phyloP scores from a whole-genome alignment of 2,113 vertebrate genomes.

The Gobius niger region DNA sequence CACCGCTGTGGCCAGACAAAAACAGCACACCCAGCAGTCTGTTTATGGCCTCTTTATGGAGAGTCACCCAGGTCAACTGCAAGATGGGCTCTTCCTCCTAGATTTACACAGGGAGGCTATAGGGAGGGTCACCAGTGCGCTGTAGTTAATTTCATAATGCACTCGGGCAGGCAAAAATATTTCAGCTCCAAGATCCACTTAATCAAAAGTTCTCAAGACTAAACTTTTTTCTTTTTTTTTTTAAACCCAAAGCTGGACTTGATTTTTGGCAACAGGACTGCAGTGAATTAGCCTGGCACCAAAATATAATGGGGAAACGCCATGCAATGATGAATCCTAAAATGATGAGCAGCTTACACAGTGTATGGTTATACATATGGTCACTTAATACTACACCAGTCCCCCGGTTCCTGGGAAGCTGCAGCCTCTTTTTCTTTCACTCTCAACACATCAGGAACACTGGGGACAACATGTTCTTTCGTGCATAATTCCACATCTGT shows the following conservation, averaged over 20 bases:
- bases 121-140: conserved; percentile 54
- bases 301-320: neutral
- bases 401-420: no score
- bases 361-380: no score
- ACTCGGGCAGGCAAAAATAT: conserved; percentile 63
- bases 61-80: conserved; percentile 54
- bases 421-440: neutral
- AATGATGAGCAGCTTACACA: no score
- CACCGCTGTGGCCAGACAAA: conserved; percentile 20
- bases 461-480: conserved; percentile 7
- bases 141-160: conserved; percentile 75
- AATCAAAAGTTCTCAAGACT: conserved; percentile 52
- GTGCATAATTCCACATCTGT: neutral
- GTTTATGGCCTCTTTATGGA: conserved; percentile 59
- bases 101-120: conserved; percentile 61
- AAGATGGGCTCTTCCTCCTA: conserved; percentile 48
- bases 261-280: neutral
- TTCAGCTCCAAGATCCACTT: conserved; percentile 60
- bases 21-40: conserved; percentile 60
- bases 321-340: neutral
- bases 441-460: conserved; percentile 2
- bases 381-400: no score
- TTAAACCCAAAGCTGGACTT: conserved; percentile 15
- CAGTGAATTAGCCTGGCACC: neutral
- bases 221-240: conserved; percentile 7